Evolutionary conservation across 2,797 vertebrate species (phyloP), one percentile per base, ranked within the genome.

Genomic region (Clarias platycephalus): DNA sequence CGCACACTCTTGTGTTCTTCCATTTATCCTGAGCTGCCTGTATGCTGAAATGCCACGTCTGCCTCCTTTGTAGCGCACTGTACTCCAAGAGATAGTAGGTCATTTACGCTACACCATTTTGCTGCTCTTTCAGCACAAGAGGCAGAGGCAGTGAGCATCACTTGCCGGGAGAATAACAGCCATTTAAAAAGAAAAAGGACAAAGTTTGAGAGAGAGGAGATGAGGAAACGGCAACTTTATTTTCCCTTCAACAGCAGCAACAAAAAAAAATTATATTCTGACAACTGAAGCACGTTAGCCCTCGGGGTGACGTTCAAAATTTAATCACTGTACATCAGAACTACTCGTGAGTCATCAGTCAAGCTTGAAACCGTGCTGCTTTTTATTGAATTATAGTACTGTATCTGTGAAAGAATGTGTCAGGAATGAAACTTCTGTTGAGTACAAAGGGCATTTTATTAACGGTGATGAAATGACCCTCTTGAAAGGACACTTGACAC

Each of bases 1-100:
- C 57, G 2, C 31, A 31, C 57, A 18, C 18, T 5, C 74, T 34
- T 18, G 71, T 49, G 44, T 16, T 22, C 4, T 58, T 76, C 18
- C 18, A 22, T 76, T 31, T 31, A 63, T 71, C n/a, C 8, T 37
- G 28, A 16, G 2, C 26, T 44, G 75, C 10, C 55, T 49, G 15
- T 62, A 6, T n/a, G 24, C 44, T 26, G 26, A 75, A 72, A 24
- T 55, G 37, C 37, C 40, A 8, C 44, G 18, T 76, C 24, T 75
- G 4, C 16, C 22, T 80, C 63, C 37, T 71, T 40, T 70, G 6
- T 24, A 79, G 55, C 55, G n/a, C 20, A 2, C 13, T 81, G 53
- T 31, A 40, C 31, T 68, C 63, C 18, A 49, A 26, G 34, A 81
- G 74, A 62, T 77, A 76, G 34, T 68, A 55, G 84, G 80, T 75